These are phyloP conservation scores for Papilio polyxenes DNA, from an alignment of 1,140 invertebrate species.

Conservation along the genomic window DNA sequence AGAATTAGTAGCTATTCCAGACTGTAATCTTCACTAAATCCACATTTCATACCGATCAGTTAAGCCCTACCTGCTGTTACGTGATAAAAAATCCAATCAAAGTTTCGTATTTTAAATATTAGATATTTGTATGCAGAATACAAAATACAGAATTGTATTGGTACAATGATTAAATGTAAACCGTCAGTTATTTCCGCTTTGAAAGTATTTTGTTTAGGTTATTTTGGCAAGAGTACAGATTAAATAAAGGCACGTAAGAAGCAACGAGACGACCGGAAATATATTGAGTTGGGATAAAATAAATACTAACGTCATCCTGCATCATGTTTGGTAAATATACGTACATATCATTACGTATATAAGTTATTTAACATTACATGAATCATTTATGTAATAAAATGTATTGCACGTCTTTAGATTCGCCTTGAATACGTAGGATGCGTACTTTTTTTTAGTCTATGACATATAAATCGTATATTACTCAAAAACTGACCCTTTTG, in stretches of 20 bases:
- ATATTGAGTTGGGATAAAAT: neutral
- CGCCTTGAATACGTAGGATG: neutral
- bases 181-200: neutral
- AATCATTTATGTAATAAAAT: constrained; percentile 4
- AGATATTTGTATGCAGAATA: neutral
- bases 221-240: constrained; percentile 15
- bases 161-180: neutral
- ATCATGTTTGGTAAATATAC: neutral
- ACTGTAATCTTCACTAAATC: too few relatives aligned
- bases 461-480: neutral
- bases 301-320: neutral
- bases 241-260: neutral
- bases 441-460: neutral
- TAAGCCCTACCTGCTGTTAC: too few relatives aligned
- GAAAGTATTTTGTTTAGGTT: neutral
- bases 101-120: neutral
- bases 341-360: neutral
- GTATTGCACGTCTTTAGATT: neutral
- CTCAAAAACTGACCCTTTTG: neutral
- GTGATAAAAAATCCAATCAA: too few relatives aligned
- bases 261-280: neutral
- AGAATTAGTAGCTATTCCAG: too few relatives aligned
- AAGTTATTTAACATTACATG: neutral
- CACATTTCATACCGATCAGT: too few relatives aligned
- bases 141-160: neutral